phyloP scores from a whole-genome alignment of 2,113 vertebrate genomes.

The Ariopsis seemanni region DNA sequence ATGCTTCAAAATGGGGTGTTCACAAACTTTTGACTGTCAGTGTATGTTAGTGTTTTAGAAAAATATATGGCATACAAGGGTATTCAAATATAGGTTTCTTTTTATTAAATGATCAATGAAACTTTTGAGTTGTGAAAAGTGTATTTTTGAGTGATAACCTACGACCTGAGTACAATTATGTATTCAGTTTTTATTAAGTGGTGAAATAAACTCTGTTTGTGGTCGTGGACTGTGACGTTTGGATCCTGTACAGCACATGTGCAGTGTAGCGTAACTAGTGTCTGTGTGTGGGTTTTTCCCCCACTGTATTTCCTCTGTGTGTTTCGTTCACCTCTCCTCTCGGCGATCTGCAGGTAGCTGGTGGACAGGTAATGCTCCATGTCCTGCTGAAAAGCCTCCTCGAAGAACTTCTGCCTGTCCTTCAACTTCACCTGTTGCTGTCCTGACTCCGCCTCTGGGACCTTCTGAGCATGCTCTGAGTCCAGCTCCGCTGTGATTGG shows the following conservation, averaged over 20 bases:
- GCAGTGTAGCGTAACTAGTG: background rate
- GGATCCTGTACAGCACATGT: background rate
- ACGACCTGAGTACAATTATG: background rate
- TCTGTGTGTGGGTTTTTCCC: background rate
- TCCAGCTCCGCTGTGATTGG: conserved; percentile 83
- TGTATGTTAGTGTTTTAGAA: background rate
- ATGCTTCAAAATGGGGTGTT: background rate
- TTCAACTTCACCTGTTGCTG: conserved; percentile 88
- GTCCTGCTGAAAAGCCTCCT: conserved; percentile 98
- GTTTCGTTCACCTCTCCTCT: conserved; percentile 84
- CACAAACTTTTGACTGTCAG: background rate
- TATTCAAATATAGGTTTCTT: background rate
- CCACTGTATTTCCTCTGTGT: background rate
- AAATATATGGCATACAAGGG: background rate
- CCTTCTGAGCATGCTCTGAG: conserved; percentile 83
- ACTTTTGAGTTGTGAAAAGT: background rate
- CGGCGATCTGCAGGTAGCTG: conserved; percentile 90
- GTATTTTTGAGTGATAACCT: background rate
- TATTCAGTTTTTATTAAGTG: background rate
- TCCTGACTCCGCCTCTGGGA: conserved; percentile 82
- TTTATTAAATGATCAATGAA: background rate
- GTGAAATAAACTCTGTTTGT: background rate
- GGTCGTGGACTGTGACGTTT: background rate
- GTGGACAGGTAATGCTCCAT: conserved; percentile 98
- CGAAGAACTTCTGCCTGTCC: conserved; percentile 95